These are phyloP conservation scores for Marisa cornuarietis DNA, from an alignment of 1,140 invertebrate genomes.

Conservation along the genomic window DNA sequence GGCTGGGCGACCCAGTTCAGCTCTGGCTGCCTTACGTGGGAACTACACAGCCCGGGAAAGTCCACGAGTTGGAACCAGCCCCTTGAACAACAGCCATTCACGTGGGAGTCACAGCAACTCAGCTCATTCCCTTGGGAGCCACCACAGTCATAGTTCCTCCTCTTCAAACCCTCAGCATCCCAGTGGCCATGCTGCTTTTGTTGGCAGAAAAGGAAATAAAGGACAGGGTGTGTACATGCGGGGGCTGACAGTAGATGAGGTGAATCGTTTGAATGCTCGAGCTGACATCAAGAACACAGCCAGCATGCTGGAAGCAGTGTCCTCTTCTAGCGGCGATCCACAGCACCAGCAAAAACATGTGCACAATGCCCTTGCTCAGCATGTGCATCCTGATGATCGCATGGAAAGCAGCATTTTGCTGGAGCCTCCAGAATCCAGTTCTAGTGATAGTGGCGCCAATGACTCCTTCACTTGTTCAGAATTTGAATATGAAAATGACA, in stretches of 20 bases:
- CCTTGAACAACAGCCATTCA: slow-evolving; percentile 31
- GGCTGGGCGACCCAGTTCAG: slow-evolving; percentile 30
- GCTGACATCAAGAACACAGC: slow-evolving; percentile 83
- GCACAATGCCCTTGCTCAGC: slow-evolving; percentile 70
- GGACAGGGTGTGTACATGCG: slow-evolving; percentile 14
- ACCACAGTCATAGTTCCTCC: slow-evolving; percentile 37
- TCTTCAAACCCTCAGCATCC: slow-evolving; percentile 28
- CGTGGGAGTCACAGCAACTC: slow-evolving; percentile 34
- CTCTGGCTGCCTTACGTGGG: slow-evolving; percentile 24
- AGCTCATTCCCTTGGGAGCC: slow-evolving; percentile 35
- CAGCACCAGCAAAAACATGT: slow-evolving; percentile 61
- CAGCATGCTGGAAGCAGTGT: slow-evolving; percentile 91
- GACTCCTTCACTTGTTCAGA: slow-evolving; percentile 98
- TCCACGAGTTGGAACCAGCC: slow-evolving; percentile 18
- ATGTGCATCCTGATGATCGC: slow-evolving; percentile 79
- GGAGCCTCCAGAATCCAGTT: slow-evolving; percentile 75
- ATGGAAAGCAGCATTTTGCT: slow-evolving; percentile 54
- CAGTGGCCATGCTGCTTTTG: slow-evolving; percentile 2
- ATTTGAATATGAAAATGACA: slow-evolving; percentile 89
- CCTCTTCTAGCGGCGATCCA: slow-evolving; percentile 76
- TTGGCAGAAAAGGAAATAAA: neutral
- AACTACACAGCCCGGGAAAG: slow-evolving; percentile 7
- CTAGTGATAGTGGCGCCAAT: slow-evolving; percentile 89
- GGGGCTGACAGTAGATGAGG: slow-evolving; percentile 90
- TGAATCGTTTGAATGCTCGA: slow-evolving; percentile 87